Percentiles rank a stretch among this genome's conserved stretches.
These are phyloP conservation scores for Aurelia sp. DNA, from an alignment of 30 jellyfish, hydroid and myxozoan genomes.

Conservation along the genomic window DNA sequence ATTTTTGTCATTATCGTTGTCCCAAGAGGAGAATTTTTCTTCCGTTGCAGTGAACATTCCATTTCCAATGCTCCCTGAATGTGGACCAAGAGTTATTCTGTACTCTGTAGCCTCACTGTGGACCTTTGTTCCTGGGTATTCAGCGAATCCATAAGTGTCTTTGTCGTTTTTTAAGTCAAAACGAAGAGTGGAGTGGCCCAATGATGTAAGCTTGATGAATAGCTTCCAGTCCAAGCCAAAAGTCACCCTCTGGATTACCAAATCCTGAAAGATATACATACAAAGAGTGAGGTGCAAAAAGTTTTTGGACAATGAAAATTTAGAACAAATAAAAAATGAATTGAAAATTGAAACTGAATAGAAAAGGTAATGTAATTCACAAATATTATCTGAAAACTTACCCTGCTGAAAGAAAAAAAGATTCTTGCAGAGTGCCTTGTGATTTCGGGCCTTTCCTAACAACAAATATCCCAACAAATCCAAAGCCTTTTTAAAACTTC, in stretches of 20 bases:
- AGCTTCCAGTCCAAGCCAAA: conserved; percentile 48
- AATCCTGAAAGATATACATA: conserved; percentile 5
- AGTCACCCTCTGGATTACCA: conserved; percentile 14
- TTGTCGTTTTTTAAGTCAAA: conserved; percentile 22
- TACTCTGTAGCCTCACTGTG: conserved; percentile 15
- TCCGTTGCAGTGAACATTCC: neutral
- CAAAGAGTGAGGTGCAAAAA: too few species aligned
- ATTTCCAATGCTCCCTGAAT: conserved; percentile 5
- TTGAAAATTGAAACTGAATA: too few species aligned
- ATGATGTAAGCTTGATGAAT: conserved; percentile 30
- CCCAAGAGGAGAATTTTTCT: conserved; percentile 23
- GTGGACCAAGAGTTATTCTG: conserved; percentile 1
- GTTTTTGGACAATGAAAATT: too few species aligned
- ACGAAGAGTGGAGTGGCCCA: neutral
- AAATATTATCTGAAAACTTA: too few species aligned
- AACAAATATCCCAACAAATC: too few species aligned
- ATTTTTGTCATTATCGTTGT: conserved; percentile 29
- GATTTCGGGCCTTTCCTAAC: too few species aligned
- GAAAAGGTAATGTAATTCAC: too few species aligned
- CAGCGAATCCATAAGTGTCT: conserved; percentile 28
- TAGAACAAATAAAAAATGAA: too few species aligned
- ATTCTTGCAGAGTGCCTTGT: too few species aligned
- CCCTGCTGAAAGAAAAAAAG: too few species aligned
- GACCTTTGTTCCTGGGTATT: conserved; percentile 21
- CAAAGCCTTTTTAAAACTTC: too few species aligned